Base-by-base conservation (phyloP, 2,797 vertebrate species). In the Cynodonichthys magdalenae region DNA sequence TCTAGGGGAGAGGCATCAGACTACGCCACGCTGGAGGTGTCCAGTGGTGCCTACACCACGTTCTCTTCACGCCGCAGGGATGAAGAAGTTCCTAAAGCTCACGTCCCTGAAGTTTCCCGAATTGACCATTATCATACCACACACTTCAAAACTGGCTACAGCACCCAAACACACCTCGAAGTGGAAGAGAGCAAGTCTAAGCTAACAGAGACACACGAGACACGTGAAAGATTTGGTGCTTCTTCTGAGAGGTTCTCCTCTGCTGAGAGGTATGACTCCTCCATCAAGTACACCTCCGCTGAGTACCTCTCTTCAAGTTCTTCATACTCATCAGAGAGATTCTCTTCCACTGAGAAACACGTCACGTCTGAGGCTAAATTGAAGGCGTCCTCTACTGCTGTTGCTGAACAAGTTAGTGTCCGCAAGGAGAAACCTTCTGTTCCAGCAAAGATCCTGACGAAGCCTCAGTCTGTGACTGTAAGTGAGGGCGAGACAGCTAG, bases 1-100 rank as follows among this genome's bases (percentile, higher is more conserved):
- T 91, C 95, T 74, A 99, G 95, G 91, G 98, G 98, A 7, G 97
- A 99, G 59, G 94, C 98, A 52, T 98, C 97, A 3, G 98, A 99
- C 83, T 99, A 99, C 15, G 98, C 95, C 48, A 98, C 96, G 3
- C 85, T 99, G 61, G 98, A 99, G 59, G 95, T 99, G 55, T 94
- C 95, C 15, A 94, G 93, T 44, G 94, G 95, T n/a, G 94, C 93
- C 59, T 99, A 95, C 83, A 95, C 94, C 46, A 96, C 96, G 53
- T 98, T 94, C 54, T 92, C 94, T 14, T 99, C 98, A 67, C 94
- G 91, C 45, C 94, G 97, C 65, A 96, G 77, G 84, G 96, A 99
- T 53, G 96, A 99, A 67, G 94, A 95, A 28, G 91, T 90, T 53
- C 92, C 93, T 31, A 94, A 89, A 74, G 53, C 90, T 44, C 75